phyloP scores from a whole-genome alignment of 1,140 invertebrate species.

The Cepaea nemoralis region DNA sequence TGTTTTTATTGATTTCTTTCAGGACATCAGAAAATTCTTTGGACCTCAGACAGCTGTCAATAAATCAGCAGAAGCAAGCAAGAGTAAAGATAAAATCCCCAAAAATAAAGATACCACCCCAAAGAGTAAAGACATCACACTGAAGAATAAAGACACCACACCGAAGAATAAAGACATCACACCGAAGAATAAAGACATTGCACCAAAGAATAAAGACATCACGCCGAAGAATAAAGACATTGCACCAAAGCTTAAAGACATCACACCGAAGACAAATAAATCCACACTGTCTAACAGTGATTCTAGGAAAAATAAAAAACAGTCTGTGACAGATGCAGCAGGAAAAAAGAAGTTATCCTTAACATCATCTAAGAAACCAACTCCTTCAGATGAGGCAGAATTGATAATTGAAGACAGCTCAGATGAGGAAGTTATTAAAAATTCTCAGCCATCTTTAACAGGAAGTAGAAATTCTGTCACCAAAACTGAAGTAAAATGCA shows the following conservation, averaged over 20 bases:
- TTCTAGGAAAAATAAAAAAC: neutral
- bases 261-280: too few species aligned
- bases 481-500: neutral
- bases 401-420: neutral
- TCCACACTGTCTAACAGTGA: too few species aligned
- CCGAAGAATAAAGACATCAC: too few species aligned
- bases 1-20: slow-evolving; percentile 17
- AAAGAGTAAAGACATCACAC: neutral
- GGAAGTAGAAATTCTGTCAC: neutral
- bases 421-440: slow-evolving; percentile 25
- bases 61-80: slow-evolving; percentile 12
- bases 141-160: too few species aligned
- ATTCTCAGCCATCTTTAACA: slow-evolving; percentile 9
- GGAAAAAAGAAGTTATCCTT: neutral
- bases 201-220: too few species aligned
- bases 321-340: neutral
- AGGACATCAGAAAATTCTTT: slow-evolving; percentile 59
- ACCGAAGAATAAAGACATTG: too few species aligned
- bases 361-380: slow-evolving; percentile 43
- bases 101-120: neutral
- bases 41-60: slow-evolving; percentile 34
- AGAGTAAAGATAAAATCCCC: neutral
- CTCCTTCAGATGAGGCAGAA: slow-evolving; percentile 34
- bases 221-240: too few species aligned
- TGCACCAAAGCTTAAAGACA: too few species aligned